These are phyloP conservation scores for Trichoplusia ni DNA, from an alignment of 1,140 invertebrate species.

Conservation along the genomic window DNA sequence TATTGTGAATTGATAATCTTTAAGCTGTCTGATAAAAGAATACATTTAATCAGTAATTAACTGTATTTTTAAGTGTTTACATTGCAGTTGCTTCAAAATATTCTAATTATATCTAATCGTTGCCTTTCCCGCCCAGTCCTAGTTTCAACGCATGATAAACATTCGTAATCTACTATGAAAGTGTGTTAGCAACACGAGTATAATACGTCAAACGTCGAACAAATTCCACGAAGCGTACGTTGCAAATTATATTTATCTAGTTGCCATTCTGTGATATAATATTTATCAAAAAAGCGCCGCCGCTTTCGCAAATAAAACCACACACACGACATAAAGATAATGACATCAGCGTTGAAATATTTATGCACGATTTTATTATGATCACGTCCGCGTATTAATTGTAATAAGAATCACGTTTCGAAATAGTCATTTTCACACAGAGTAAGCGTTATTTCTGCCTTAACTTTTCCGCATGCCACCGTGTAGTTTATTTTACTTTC, in stretches of 20 bases:
- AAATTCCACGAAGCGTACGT: constrained; percentile 5
- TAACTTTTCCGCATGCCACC: constrained; percentile 28
- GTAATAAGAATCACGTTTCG: constrained; percentile 40
- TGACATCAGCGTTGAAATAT: constrained; percentile 22
- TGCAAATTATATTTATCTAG: constrained; percentile 20
- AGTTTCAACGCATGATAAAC: not conserved
- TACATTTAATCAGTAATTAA: too few relatives aligned
- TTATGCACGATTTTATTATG: constrained; percentile 10
- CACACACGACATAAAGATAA: not conserved
- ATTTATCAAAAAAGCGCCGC: constrained; percentile 5
- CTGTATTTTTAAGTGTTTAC: too few relatives aligned
- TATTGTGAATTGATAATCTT: too few relatives aligned
- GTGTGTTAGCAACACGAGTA: constrained; percentile 6
- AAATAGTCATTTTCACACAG: constrained; percentile 33
- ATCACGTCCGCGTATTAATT: constrained; percentile 30
- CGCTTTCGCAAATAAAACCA: constrained; percentile 14
- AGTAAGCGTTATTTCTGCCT: constrained; percentile 23
- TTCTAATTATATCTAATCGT: not conserved
- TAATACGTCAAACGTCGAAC: not conserved
- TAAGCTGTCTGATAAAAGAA: too few relatives aligned
- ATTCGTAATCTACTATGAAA: constrained; percentile 3
- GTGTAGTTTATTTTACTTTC: constrained; percentile 3
- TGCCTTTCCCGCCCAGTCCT: not conserved
- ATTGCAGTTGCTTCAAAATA: not conserved
- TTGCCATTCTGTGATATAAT: constrained; percentile 13